These are phyloP conservation scores for Eutolmus rufibarbis DNA, from an alignment of 2,888 invertebrate genomes.

Conservation along the genomic window DNA sequence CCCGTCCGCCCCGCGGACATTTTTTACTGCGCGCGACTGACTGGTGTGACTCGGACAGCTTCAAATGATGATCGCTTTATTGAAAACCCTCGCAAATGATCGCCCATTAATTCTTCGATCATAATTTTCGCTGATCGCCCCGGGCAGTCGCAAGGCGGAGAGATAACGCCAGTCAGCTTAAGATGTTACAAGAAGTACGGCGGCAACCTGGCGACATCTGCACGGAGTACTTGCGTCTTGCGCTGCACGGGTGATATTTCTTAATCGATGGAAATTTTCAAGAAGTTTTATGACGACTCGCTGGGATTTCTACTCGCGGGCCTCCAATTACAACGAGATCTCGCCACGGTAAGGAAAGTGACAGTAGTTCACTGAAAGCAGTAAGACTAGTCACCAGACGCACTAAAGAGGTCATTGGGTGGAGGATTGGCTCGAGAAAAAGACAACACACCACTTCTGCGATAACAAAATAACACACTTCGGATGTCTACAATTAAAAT, in stretches of 20 bases:
- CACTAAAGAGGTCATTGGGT: not conserved
- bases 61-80: conserved; percentile 22
- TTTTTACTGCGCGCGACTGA: not conserved
- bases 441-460: not conserved
- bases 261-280: conserved; percentile 39
- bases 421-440: not conserved
- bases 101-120: conserved; percentile 15
- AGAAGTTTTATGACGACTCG: not conserved
- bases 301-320: not conserved
- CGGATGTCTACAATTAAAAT: not conserved
- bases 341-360: not conserved
- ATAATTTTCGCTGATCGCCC: conserved; percentile 14
- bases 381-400: not conserved
- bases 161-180: not conserved
- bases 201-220: not conserved
- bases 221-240: not conserved
- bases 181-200: not conserved
- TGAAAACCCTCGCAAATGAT: conserved; percentile 22
- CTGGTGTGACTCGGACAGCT: conserved; percentile 1
- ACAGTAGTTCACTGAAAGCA: conserved; percentile 16
- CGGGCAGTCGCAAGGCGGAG: not conserved
- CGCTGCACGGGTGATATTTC: not conserved
- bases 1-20: not conserved
- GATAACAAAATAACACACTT: not conserved
- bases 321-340: conserved; percentile 2